These are phyloP conservation scores for Pandemis corylana DNA, from an alignment of 2,888 invertebrate species.

Conservation along the genomic window DNA sequence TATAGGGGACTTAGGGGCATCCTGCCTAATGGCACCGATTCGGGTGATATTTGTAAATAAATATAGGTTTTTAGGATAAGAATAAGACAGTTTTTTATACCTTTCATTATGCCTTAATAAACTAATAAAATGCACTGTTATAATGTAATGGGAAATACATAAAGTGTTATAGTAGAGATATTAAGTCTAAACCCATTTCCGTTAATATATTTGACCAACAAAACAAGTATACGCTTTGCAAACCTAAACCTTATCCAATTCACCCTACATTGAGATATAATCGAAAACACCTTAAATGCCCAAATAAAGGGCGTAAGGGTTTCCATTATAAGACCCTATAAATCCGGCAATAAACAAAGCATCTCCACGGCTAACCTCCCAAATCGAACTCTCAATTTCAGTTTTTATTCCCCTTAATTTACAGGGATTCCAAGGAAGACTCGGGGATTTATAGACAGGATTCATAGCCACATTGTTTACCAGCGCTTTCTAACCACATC, in stretches of 20 bases:
- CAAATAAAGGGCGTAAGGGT: conserved; percentile 1
- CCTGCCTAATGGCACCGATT: too few species aligned
- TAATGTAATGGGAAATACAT: too few species aligned
- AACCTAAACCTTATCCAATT: neutral
- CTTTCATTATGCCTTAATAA: too few species aligned
- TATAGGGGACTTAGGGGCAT: too few species aligned
- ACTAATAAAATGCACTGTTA: too few species aligned
- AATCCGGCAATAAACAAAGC: conserved; percentile 17
- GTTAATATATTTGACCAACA: neutral
- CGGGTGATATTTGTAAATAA: too few species aligned
- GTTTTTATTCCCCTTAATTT: conserved; percentile 2
- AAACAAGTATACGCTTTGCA: neutral
- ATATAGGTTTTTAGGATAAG: too few species aligned
- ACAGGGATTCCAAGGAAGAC: neutral
- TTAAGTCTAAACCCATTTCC: neutral
- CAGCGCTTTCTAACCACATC: neutral
- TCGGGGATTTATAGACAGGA: neutral
- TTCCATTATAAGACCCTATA: conserved; percentile 26
- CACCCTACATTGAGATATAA: neutral
- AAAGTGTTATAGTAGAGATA: too few species aligned
- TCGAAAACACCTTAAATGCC: conserved; percentile 7
- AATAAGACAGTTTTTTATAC: too few species aligned
- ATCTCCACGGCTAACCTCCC: conserved; percentile 2
- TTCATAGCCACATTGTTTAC: neutral
- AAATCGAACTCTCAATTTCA: conserved; percentile 21